A percentile compares a stretch with the other conserved stretches of the same genome.
These are phyloP conservation scores for Philopotamus ludificatus DNA, from an alignment of 1,140 invertebrate genomes.

Conservation along the genomic window DNA sequence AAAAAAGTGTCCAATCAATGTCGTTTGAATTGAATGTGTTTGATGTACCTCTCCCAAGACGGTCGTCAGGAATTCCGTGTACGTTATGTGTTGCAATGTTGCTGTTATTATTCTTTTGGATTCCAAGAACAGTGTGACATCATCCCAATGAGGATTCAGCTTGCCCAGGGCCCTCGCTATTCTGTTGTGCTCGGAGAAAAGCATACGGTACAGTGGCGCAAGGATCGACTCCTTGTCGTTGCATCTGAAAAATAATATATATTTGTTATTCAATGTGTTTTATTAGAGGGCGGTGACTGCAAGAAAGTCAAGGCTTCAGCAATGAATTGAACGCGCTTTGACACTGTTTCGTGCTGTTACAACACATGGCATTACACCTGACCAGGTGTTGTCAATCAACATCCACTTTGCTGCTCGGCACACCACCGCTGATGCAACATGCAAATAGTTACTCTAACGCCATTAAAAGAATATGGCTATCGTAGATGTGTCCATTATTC, in stretches of 20 bases:
- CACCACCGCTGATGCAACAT: too few relatives aligned
- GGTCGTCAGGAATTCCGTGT: constrained; percentile 81
- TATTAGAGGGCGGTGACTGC: neutral
- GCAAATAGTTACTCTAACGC: too few relatives aligned
- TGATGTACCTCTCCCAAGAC: constrained; percentile 66
- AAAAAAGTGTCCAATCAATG: neutral
- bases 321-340: constrained; percentile 16
- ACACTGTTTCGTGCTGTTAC: constrained; percentile 12
- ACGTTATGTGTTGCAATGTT: constrained; percentile 82
- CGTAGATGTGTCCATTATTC: too few relatives aligned
- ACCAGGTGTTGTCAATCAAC: constrained; percentile 1
- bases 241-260: constrained; percentile 52
- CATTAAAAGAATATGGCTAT: too few relatives aligned
- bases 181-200: constrained; percentile 80
- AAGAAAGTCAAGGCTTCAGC: constrained; percentile 14
- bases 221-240: constrained; percentile 47
- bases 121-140: constrained; percentile 77
- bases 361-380: constrained; percentile 10
- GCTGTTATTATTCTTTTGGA: constrained; percentile 74
- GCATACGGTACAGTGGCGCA: constrained; percentile 63
- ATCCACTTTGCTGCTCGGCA: too few relatives aligned
- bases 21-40: neutral
- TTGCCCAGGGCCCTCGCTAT: constrained; percentile 70
- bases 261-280: neutral
- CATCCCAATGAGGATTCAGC: constrained; percentile 84